These are phyloP conservation scores for Rousettus leschenaultii DNA, from an alignment of 2,113 vertebrate genomes.

Conservation along the genomic window DNA sequence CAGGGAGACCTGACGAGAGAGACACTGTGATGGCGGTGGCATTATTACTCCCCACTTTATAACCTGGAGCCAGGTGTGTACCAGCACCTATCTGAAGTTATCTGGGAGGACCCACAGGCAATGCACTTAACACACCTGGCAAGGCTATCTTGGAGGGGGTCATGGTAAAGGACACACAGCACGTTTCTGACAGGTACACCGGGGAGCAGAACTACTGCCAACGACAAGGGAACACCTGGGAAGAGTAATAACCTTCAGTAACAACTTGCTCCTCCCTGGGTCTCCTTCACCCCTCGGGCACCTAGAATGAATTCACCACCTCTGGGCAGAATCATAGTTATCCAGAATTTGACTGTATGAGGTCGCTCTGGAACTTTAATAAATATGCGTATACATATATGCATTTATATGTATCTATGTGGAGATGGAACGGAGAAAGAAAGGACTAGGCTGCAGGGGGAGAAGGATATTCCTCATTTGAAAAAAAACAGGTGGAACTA, in stretches of 20 bases:
- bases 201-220: background rate
- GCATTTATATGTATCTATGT: background rate
- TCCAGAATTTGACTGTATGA: background rate
- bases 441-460: background rate
- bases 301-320: background rate
- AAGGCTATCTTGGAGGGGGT: background rate
- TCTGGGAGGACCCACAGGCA: background rate
- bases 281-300: background rate
- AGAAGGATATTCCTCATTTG: background rate
- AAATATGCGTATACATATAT: background rate
- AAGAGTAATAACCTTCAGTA: background rate
- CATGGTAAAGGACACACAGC: background rate
- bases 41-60: background rate
- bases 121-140: background rate
- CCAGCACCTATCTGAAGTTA: background rate
- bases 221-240: background rate
- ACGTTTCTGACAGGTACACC: background rate
- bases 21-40: background rate
- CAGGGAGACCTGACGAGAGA: rapidly evolving
- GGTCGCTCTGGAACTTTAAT: background rate
- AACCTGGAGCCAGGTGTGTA: background rate
- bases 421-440: background rate
- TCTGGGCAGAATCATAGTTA: background rate
- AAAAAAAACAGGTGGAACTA: background rate
- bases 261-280: background rate